Conservation (phyloP, 2,888 invertebrate genomes). For the Oligia fasciuncula region DNA sequence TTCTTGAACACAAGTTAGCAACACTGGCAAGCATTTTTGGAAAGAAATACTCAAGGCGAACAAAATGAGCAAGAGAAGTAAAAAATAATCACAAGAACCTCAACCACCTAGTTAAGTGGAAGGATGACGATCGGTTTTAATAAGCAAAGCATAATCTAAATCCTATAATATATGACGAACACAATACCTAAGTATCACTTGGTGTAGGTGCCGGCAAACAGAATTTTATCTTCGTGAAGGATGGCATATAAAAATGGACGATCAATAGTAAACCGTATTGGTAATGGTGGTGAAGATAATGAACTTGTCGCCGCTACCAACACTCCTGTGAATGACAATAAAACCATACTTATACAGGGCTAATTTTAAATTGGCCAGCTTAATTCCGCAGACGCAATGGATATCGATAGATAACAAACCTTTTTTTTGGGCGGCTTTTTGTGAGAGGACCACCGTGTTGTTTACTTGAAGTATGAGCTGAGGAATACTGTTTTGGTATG, state of each 20-base stretch:
- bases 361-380: background rate
- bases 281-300: background rate
- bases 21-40: background rate
- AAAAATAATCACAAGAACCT: background rate
- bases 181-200: constrained; percentile 29
- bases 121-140: too few species aligned
- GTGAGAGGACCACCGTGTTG: background rate
- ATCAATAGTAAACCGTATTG: constrained; percentile 32
- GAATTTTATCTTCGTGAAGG: constrained; percentile 46
- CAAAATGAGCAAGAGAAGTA: background rate
- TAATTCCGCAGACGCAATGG: background rate
- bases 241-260: constrained; percentile 51
- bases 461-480: too few species aligned
- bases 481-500: too few species aligned
- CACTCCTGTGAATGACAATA: constrained; percentile 21
- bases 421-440: background rate
- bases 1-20: background rate
- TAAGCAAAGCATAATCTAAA: background rate
- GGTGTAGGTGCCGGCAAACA: constrained; percentile 51
- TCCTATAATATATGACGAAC: background rate
- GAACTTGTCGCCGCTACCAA: fast-evolving
- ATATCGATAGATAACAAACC: background rate
- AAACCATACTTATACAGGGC: background rate
- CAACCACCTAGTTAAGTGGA: background rate
- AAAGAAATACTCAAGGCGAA: too few species aligned